phyloP scores from a whole-genome alignment of 2,888 invertebrate species.

The Drosophila emarginata region DNA sequence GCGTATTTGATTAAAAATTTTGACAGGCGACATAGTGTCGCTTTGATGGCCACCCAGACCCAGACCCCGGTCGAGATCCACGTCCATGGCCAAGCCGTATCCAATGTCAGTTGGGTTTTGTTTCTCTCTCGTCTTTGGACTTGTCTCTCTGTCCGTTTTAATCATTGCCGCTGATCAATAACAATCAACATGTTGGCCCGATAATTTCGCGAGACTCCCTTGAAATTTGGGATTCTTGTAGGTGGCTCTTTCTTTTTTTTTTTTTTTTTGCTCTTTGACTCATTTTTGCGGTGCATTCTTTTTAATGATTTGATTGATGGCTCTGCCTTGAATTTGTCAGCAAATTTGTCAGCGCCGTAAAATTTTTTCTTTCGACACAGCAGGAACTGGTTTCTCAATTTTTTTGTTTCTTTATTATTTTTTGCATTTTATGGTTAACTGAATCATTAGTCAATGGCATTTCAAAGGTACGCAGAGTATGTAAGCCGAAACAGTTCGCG shows the following conservation, averaged over 20 bases:
- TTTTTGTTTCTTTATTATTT: constrained; percentile 7
- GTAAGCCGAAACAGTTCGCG: constrained; percentile 23
- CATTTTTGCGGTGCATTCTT: constrained; percentile 75
- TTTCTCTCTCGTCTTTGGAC: not conserved
- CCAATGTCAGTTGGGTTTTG: constrained; percentile 9
- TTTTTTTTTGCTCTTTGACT: constrained; percentile 49
- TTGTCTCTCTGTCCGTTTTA: constrained; percentile 61
- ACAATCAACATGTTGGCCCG: constrained; percentile 79
- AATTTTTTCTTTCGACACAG: constrained; percentile 47
- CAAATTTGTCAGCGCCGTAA: constrained; percentile 68
- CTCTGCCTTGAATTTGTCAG: constrained; percentile 74
- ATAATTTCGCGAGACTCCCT: constrained; percentile 62
- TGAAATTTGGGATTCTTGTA: constrained; percentile 44
- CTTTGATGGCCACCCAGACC: constrained; percentile 78
- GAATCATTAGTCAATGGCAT: constrained; percentile 63
- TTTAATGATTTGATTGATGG: constrained; percentile 76
- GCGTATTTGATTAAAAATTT: constrained; percentile 80
- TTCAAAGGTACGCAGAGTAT: constrained; percentile 55
- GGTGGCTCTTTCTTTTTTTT: constrained; percentile 55
- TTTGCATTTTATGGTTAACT: constrained; percentile 55
- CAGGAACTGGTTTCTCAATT: constrained; percentile 60
- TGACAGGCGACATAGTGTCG: constrained; percentile 80
- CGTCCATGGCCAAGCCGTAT: constrained; percentile 10
- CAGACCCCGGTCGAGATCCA: constrained; percentile 56
- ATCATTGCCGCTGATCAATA: constrained; percentile 77